Percentiles rank a stretch among this genome's conserved stretches.
Conservation (phyloP, 2,888 invertebrate species). For the Pollenia labialis region DNA sequence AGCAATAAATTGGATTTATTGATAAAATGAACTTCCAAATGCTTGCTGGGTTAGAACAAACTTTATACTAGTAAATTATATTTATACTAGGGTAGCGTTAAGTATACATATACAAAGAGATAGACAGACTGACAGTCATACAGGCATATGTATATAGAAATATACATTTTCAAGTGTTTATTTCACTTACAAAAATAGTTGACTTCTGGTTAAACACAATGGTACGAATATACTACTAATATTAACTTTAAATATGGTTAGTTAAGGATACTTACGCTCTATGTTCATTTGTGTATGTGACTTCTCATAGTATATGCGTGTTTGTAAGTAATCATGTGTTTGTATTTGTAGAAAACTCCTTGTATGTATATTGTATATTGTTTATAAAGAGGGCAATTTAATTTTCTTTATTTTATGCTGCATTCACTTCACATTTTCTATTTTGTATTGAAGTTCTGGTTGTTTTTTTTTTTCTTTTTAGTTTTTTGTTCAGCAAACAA, state of each 20-base stretch:
- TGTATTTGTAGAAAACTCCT: conserved; percentile 1
- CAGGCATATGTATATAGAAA: neutral
- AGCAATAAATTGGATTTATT: too few species aligned
- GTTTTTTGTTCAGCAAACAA: conserved; percentile 44
- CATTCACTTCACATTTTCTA: conserved; percentile 35
- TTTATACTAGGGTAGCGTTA: too few species aligned
- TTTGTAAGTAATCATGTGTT: neutral
- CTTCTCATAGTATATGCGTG: neutral
- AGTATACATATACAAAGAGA: too few species aligned
- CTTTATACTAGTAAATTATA: too few species aligned
- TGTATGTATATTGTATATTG: conserved; percentile 10
- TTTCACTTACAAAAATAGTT: conserved; percentile 65
- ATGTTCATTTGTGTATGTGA: neutral
- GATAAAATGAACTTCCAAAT: too few species aligned
- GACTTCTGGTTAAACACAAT: conserved; percentile 70
- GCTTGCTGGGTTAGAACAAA: too few species aligned
- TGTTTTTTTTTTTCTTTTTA: conserved; percentile 29
- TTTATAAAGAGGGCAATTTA: conserved; percentile 62
- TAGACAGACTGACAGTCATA: neutral
- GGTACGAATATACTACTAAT: conserved; percentile 25
- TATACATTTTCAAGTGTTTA: conserved; percentile 54
- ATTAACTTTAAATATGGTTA: conserved; percentile 60
- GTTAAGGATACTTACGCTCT: neutral
- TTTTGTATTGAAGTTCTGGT: conserved; percentile 22
- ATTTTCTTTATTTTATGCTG: conserved; percentile 65